phyloP scores from a whole-genome alignment of 2,888 invertebrate genomes.

The Nephrotoma appendiculata region DNA sequence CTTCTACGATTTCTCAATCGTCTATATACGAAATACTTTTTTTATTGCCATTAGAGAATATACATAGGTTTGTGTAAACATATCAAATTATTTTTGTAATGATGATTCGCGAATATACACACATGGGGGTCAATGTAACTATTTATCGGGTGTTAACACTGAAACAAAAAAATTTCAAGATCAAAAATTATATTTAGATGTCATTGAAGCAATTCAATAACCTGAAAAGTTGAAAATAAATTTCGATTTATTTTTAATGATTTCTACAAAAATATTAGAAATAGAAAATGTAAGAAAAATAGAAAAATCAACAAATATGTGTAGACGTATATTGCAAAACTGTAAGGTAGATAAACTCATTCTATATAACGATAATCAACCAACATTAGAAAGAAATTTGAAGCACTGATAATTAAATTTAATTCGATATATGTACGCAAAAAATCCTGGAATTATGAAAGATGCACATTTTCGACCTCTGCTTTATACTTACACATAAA shows the following conservation, averaged over 20 bases:
- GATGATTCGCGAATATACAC: background rate
- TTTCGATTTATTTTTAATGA: background rate
- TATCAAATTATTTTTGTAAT: background rate
- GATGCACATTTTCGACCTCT: no score
- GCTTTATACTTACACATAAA: no score
- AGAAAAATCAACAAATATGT: background rate
- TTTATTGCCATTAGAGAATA: background rate
- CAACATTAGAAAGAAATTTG: no score
- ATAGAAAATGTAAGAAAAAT: background rate
- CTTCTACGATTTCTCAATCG: background rate
- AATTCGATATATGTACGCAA: background rate
- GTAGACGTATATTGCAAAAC: background rate
- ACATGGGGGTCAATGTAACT: background rate
- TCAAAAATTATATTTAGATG: background rate
- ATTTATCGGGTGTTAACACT: background rate
- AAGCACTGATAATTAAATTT: background rate
- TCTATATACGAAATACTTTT: background rate
- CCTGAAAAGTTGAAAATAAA: background rate
- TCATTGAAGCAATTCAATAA: background rate
- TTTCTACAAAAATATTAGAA: background rate
- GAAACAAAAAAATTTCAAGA: background rate
- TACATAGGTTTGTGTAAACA: background rate
- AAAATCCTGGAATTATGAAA: no score
- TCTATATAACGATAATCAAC: background rate
- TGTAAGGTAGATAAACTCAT: background rate